Evolutionary conservation across 1,140 invertebrate species (phyloP), one percentile per base, ranked within the genome.

Genomic region (Ectropis grisescens): DNA sequence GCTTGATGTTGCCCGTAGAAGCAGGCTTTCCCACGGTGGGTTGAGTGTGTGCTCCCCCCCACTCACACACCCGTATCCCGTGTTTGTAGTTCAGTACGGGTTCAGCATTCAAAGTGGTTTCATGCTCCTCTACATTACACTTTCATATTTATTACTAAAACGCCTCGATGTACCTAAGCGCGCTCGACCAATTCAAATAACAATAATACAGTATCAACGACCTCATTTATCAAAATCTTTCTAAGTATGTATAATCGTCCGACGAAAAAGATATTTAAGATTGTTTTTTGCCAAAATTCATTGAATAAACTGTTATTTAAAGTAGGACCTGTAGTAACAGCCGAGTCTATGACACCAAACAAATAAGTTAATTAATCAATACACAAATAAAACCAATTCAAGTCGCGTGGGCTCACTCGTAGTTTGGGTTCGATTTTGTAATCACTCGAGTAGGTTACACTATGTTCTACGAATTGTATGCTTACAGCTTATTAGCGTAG

Each of bases 91-190:
- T 65, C 67, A 68, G 62, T 70, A 65, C 67, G 65, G 59, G 60
- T 61, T 65, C 69, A 74, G 69, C 69, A 79, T 79, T 66, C 65
- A 71, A 66, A 75, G 62, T 60, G 54, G 51, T 58, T 60, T 60
- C 58, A 64, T 62, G 58, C 59, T 64, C 64, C 50, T 48, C 57
- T 50, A 67, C 61, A 72, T 75, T 71, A 76, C 67, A 72, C 66
- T 69, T 70, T 67, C 58, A 71, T 72, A 72, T 72, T 75, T 75
- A 75, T 71, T 71, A 57, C 65, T 58, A 54, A 65, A 69, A 65
- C 70, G 64, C 65, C 51, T 60, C 61, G 52, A 51, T 40, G 46
- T 39, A 51, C 45, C 50, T 52, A 55, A 50, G 37, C 37, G 35
- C 29, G 32, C 34, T 39, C 24, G 27, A 24, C 32, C 29, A 31